Base-by-base conservation (phyloP, 2,888 invertebrate genomes). In the Lissocephala sabroskyi region DNA sequence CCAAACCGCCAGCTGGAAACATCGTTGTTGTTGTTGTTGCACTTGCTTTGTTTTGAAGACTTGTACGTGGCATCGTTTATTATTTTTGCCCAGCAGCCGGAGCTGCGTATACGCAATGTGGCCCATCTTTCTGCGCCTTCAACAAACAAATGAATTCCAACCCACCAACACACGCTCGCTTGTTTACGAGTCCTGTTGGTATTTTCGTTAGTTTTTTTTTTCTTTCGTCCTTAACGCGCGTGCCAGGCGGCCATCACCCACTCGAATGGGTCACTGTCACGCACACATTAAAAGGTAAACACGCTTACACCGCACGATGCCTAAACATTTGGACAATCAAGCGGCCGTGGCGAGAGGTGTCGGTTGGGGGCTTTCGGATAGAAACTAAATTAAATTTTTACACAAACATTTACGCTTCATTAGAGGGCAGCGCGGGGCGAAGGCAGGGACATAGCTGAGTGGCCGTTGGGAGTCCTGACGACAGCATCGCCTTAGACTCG, bases 401-500 rank as follows among this genome's bases (percentile, higher is more conserved):
- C 75, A 74, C 66, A 75, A 70, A 66, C 68, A 70, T 70, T 70
- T 70, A 71, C 57, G 68, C 75, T 74, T 74, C 75, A 70, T 74
- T 74, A 70, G 71, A 66, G 66, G 59, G 63, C 55, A 36, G 32
- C 17, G 33, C 28, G n/a, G 46, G 11, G 13, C 32, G 13, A 37
- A 29, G n/a, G 6, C 7, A 13, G 33, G 28, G 29, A 4, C 6
- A 28, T 10, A 19, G 6, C 14, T 9, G 19, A 42, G 39, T 41
- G 39, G 26, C n/a, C 37, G 56, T 56, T 51, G 56, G 3, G 11
- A 33, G 9, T 13, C 4, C 23, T 23, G 23, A 23, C 4, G 11
- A n/a, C n/a, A 23, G 4, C 23, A 23, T 3, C 4, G 23, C 3
- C 23, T 9, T 9, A 10, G 30, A 11, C n/a, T 30, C 30, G 30